Base-by-base conservation (phyloP, 2,797 vertebrate genomes). In the Argya squamiceps region DNA sequence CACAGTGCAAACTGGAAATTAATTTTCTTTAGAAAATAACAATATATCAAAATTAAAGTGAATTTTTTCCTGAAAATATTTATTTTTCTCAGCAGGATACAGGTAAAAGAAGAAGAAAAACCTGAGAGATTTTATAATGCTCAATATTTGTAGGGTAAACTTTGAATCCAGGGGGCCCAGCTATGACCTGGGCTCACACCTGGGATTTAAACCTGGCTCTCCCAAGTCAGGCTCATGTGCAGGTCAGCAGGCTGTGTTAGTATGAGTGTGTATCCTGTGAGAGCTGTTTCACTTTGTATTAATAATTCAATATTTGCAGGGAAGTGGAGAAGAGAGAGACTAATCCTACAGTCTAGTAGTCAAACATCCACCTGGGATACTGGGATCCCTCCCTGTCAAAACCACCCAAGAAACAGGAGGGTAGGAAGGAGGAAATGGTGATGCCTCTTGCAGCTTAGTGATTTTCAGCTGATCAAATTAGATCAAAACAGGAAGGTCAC, bases 291-390 rank as follows among this genome's bases (percentile, higher is more conserved):
- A 39, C 67, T 82, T 65, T 64, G 77, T 84, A 89, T 96, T 87
- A 93, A 96, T 95, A 95, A 97, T 93, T 93, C 93, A 94, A 2
- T 79, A 80, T 88, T 91, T 88, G 34, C 80, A 88, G 84, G 70
- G 59, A 96, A 84, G 64, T 32, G 41, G 59, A 78, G 73, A 56
- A 78, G 43, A 80, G 59, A 84, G 77, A 86, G 36, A 47, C 63
- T 89, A 90, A 94, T 84, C 78, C 85, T 67, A 88, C 80, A 96
- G 93, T 49, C 90, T 78, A 67, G 80, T 46, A 52, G 74, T 81
- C 88, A 93, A 89, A 95, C 43, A 65, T 52, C 34, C 92, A 87
- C 65, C 59, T 84, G 90, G 88, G 77, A 81, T 78, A 81, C 55
- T 32, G 36, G 70, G 52, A 84, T 86, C 29, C 70, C 59, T 73